A percentile compares a stretch with the other conserved stretches of the same genome.
Evolutionary conservation across 1,140 invertebrate genomes (phyloP).

Genomic region (Bombus sibiricus): DNA sequence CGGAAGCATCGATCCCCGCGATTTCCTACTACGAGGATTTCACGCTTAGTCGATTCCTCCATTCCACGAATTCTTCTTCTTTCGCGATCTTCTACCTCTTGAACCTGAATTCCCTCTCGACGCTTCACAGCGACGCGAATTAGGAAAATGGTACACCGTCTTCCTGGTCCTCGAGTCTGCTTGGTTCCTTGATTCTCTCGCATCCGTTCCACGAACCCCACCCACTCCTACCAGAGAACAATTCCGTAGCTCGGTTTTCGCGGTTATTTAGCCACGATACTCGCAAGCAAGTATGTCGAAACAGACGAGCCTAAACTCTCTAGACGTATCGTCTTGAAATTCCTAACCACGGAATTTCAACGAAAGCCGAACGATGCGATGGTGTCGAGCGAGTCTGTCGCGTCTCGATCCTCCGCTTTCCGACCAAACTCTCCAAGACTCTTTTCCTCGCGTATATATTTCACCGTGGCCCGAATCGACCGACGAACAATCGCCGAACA

Average conservation of each 20-base stretch:
- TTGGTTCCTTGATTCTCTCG: too few relatives aligned
- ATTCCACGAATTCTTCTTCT: not conserved
- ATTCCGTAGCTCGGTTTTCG: not conserved
- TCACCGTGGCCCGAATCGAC: conserved; percentile 20
- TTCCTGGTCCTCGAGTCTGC: too few relatives aligned
- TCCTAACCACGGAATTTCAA: not conserved
- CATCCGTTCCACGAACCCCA: too few relatives aligned
- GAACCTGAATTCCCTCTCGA: not conserved
- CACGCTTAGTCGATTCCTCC: not conserved
- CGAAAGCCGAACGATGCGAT: too few relatives aligned
- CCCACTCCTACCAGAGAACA: not conserved
- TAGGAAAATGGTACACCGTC: too few relatives aligned
- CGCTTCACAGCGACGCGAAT: not conserved
- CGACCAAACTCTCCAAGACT: not conserved
- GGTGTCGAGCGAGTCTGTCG: too few relatives aligned
- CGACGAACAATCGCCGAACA: not conserved
- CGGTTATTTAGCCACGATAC: not conserved
- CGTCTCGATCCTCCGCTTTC: not conserved
- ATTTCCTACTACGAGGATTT: not conserved
- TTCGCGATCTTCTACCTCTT: not conserved
- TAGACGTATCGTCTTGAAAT: too few relatives aligned
- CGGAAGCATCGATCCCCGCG: conserved; percentile 3
- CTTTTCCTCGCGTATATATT: not conserved
- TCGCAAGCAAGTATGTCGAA: too few relatives aligned
- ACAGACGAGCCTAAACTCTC: too few relatives aligned